phyloP scores from a whole-genome alignment of 2,797 vertebrate species.

The Rhinophrynus dorsalis region DNA sequence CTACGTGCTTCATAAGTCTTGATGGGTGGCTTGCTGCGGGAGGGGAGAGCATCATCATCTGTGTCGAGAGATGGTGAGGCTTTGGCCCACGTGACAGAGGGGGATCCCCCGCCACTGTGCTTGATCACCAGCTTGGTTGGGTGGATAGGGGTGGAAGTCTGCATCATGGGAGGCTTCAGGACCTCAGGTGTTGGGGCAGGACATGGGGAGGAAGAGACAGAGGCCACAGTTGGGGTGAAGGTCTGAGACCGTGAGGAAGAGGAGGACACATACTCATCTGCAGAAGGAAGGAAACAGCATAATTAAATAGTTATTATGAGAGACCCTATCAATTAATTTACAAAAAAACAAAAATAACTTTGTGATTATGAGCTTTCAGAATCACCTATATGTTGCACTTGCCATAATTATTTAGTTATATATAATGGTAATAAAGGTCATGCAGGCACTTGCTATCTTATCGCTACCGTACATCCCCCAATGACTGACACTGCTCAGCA shows the following conservation, averaged over 20 bases:
- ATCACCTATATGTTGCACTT: no score
- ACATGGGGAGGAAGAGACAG: slow-evolving; percentile 38
- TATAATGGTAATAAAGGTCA: no score
- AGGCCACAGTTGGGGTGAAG: slow-evolving; percentile 38
- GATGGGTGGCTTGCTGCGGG: slow-evolving; percentile 87
- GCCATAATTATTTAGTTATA: no score
- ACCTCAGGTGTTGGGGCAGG: slow-evolving; percentile 24
- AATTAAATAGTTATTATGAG: no score
- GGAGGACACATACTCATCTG: slow-evolving; percentile 87
- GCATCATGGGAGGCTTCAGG: slow-evolving; percentile 23
- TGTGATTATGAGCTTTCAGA: no score
- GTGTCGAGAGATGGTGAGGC: slow-evolving; percentile 61
- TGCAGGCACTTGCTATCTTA: no score
- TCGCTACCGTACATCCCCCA: no score
- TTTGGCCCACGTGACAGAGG: slow-evolving; percentile 70
- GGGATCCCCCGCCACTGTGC: slow-evolving; percentile 80
- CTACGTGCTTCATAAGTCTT: slow-evolving; percentile 93
- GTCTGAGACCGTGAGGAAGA: slow-evolving; percentile 59
- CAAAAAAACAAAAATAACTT: no score
- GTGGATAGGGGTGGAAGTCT: slow-evolving; percentile 47
- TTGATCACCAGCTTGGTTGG: slow-evolving; percentile 90
- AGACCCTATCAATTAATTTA: no score
- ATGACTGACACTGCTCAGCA: no score
- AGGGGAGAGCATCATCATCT: slow-evolving; percentile 82
- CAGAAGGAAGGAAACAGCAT: slow-evolving; percentile 47